Evolutionary conservation across 2,113 vertebrate species (phyloP).

Genomic region (Eulacestoma nigropectus): DNA sequence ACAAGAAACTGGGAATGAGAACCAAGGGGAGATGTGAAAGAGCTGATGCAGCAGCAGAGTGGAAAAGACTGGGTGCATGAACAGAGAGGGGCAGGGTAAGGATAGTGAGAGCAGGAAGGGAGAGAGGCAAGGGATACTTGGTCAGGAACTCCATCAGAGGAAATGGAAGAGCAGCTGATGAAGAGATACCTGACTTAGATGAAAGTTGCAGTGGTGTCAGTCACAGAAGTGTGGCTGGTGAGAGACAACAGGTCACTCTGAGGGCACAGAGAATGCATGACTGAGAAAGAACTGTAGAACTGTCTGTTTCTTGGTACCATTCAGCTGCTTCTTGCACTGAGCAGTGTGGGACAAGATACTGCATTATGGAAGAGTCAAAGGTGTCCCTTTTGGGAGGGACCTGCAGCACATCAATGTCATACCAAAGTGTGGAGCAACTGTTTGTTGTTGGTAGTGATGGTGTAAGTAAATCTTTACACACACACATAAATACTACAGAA

Average conservation of each 20-base stretch:
- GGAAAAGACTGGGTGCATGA: background rate
- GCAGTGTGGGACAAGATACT: background rate
- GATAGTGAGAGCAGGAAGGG: background rate
- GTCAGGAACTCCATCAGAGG: background rate
- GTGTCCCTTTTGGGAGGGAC: background rate
- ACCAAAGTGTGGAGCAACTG: background rate
- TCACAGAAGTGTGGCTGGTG: background rate
- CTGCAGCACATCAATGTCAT: background rate
- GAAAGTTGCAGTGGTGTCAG: background rate
- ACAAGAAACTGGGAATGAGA: background rate
- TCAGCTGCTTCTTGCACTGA: background rate
- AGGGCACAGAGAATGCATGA: background rate
- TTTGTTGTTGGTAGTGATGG: background rate
- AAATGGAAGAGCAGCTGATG: background rate
- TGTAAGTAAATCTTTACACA: background rate
- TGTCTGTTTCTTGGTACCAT: rapidly evolving
- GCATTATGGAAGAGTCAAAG: background rate
- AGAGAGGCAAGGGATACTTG: background rate
- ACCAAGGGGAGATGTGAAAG: background rate
- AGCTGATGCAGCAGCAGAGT: background rate
- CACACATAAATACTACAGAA: background rate
- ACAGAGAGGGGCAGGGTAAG: background rate
- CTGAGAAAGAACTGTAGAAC: background rate
- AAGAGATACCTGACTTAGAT: background rate
- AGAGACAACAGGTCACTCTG: background rate